Conservation (phyloP, 2,113 vertebrate species). For the Bos javanicus region DNA sequence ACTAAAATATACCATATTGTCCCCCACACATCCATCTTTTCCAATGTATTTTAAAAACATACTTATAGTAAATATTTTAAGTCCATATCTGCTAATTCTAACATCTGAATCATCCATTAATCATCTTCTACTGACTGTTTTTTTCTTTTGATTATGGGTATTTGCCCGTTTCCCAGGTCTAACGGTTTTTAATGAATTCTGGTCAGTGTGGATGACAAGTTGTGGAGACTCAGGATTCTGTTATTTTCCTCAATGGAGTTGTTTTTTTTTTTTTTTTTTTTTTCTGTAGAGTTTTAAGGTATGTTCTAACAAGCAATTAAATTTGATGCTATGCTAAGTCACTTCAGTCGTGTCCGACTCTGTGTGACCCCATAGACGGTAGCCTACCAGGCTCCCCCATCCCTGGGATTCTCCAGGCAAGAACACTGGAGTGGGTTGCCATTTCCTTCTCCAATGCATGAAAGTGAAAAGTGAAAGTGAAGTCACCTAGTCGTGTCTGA, state of each 20-base stretch:
- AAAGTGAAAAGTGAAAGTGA: too few relatives aligned
- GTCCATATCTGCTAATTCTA: not conserved
- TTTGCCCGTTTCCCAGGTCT: not conserved
- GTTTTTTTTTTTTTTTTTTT: not conserved
- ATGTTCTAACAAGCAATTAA: not conserved
- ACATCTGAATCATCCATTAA: not conserved
- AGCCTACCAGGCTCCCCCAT: too few relatives aligned
- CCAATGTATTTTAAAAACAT: not conserved
- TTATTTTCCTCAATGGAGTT: not conserved
- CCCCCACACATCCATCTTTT: not conserved
- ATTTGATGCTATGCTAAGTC: not conserved
- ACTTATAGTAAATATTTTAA: not conserved
- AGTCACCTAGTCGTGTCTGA: too few relatives aligned
- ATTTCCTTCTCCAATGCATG: too few relatives aligned
- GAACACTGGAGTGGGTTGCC: too few relatives aligned
- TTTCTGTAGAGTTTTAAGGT: not conserved
- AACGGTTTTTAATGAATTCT: not conserved
- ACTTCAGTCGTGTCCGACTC: too few relatives aligned
- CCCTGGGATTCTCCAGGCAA: too few relatives aligned
- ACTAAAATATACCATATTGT: not conserved
- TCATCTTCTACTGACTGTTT: not conserved
- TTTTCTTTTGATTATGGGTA: not conserved
- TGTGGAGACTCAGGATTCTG: not conserved
- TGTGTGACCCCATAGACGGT: too few relatives aligned
- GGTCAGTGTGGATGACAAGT: not conserved